Evolutionary conservation across 2,888 invertebrate genomes (phyloP).

Genomic region (Drosophila nr. perissopoda): DNA sequence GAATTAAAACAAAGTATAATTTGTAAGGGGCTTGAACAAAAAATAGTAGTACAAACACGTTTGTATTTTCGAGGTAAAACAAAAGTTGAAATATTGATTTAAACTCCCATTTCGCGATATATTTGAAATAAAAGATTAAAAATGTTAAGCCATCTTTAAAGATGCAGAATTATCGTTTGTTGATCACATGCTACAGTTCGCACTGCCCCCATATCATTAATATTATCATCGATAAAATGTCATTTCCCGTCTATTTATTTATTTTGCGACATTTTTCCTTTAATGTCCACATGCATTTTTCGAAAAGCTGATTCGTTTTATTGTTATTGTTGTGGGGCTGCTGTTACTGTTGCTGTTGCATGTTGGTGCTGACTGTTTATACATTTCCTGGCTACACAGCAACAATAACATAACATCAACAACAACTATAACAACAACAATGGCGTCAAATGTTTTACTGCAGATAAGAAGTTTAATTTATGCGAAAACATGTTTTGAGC

Average conservation of each 20-base stretch:
- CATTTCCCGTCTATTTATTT: slow-evolving; percentile 64
- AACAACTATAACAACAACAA: slow-evolving; percentile 47
- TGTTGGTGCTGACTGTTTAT: slow-evolving; percentile 39
- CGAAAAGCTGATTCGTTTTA: slow-evolving; percentile 16
- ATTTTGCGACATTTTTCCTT: slow-evolving; percentile 49
- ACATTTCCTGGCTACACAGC: slow-evolving; percentile 59
- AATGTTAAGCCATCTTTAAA: neutral
- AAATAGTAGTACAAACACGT: neutral
- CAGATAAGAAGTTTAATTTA: slow-evolving; percentile 82
- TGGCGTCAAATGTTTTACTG: slow-evolving; percentile 77
- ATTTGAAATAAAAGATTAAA: neutral
- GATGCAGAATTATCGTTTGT: neutral
- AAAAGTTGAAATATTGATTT: neutral
- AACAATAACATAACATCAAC: slow-evolving; percentile 32
- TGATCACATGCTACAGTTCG: slow-evolving; percentile 7
- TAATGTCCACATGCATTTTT: slow-evolving; percentile 24
- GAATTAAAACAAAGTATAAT: neutral
- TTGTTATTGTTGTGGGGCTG: slow-evolving; percentile 34
- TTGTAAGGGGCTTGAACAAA: neutral
- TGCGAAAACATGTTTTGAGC: slow-evolving; percentile 81
- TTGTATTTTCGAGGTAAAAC: neutral
- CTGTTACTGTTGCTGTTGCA: slow-evolving; percentile 20
- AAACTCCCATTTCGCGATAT: neutral
- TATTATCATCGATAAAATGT: slow-evolving; percentile 68
- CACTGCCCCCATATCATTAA: slow-evolving; percentile 57